Evolutionary conservation across 2,113 vertebrate genomes (phyloP), one percentile per base, ranked within the genome.

Genomic region (Corynorhinus townsendii): DNA sequence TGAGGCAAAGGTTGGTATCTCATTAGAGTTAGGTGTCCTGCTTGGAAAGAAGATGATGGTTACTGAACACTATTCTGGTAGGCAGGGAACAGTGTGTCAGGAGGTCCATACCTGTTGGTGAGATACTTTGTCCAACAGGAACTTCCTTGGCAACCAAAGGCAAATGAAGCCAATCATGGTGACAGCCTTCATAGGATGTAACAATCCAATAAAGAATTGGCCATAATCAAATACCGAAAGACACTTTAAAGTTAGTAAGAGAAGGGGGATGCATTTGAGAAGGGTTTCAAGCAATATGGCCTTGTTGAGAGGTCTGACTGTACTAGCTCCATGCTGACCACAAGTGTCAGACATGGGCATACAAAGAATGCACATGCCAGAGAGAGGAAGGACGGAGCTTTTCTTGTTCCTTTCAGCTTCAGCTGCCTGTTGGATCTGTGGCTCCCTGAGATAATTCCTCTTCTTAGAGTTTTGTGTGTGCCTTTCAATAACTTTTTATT

Each of bases 1-100:
- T 33, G 98, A 98, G 66, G 84, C 82, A 1, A 98, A 98, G 98
- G 99, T 99, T 77, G 64, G 97, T 97, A 66, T 83, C 28, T 91
- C 54, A 7, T 62, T 22, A 11, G 66, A 19, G 14, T 47, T 71
- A 38, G 14, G 14, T 62, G 11, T 79, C 62, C 30, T 71, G 24
- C 35, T 86, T 73, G 33, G 4, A 47, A 66, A 88, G 49, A 69
- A 91, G 73, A 28, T 33, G 38, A 14, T 43, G 22, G n/a, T 91
- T 82, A 40, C 16, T 66, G 62, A 81, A 69, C 5, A 40, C 43
- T 30, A 9, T 22, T 81, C 19, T 81, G 8, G 15, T 8, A 40
- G 80, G 24, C 38, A 59, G 62, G 28, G 38, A 62, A 35, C 40
- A 45, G 30, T 49, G 54, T 49, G 16, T 49, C 38, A 43, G 40